Conservation (phyloP, 2,797 vertebrate species). For the Borostomias antarcticus region DNA sequence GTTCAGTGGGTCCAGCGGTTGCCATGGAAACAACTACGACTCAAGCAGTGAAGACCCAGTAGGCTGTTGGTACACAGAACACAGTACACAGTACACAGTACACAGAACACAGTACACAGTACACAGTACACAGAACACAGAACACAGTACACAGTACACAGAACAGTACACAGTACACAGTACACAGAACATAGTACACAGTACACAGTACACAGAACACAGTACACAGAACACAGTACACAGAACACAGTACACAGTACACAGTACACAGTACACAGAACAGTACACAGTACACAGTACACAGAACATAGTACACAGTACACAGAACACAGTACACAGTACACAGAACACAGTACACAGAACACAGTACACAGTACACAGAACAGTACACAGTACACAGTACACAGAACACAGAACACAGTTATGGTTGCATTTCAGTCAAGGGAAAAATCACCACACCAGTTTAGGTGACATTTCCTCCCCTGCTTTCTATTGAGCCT, state of each 20-base stretch:
- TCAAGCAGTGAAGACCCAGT: conserved; percentile 63
- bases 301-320: conserved; percentile 46
- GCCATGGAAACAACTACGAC: conserved; percentile 73
- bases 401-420: no score
- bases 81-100: conserved; percentile 43
- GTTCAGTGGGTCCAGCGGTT: conserved; percentile 65
- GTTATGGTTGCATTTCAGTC: conserved; percentile 43
- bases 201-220: conserved; percentile 50
- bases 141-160: conserved; percentile 48
- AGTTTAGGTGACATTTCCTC: neutral
- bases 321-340: conserved; percentile 45
- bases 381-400: conserved; percentile 45
- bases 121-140: conserved; percentile 46
- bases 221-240: conserved; percentile 32
- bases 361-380: conserved; percentile 50
- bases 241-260: conserved; percentile 45
- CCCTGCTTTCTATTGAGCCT: neutral
- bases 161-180: no score
- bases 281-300: no score
- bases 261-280: conserved; percentile 48
- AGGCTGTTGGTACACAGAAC: conserved; percentile 48
- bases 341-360: conserved; percentile 46
- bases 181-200: conserved; percentile 46
- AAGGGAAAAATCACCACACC: conserved; percentile 36
- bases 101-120: conserved; percentile 45